Evolutionary conservation across 2,888 invertebrate species (phyloP), one percentile per base, ranked within the genome.

Genomic region (Lepidocyrtinus sp.): DNA sequence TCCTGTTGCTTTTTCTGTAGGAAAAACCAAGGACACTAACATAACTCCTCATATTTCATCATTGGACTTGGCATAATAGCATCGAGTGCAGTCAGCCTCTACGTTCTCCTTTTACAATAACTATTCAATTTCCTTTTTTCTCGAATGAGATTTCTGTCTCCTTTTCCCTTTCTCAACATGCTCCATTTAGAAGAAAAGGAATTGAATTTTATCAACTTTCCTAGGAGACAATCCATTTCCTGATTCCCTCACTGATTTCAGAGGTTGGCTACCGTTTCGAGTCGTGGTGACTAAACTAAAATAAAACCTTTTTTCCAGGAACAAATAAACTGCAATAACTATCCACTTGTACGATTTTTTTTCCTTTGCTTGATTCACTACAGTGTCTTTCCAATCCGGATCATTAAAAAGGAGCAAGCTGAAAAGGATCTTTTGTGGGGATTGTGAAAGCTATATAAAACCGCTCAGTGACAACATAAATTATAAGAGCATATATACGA

Each of bases 161-260:
- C 59, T 59, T 59, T 59, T 22, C 12, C 5, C 36, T 61, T 61
- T 70, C 61, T 55, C 26, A 7, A 27, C 2, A 59, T 59, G 2
- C 22, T 19, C 59, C 22, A 21, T 12, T 19, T 59, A 59, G 25
- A 26, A 67, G 67, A 24, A 59, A 9, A 61, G 70, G 65, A 76
- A 76, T 76, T 64, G 76, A 71, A 70, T 76, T 74, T 59, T 75
- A 76, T 76, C 64, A 70, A 55, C 46, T 62, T 61, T 74, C 63
- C 12, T 26, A 75, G 70, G 71, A 76, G 76, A 76, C 76, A 76
- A 76, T 76, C 70, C 70, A 76, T 76, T 76, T 76, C 76, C 76
- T 76, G 76, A 76, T 76, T 76, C 71, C 64, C 65, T 71, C 70
- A 70, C 70, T 63, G 21, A 26, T 24, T 46, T n/a, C 59, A 36